phyloP scores from a whole-genome alignment of 2,113 vertebrate species.

The Paradoxurus hermaphroditus region DNA sequence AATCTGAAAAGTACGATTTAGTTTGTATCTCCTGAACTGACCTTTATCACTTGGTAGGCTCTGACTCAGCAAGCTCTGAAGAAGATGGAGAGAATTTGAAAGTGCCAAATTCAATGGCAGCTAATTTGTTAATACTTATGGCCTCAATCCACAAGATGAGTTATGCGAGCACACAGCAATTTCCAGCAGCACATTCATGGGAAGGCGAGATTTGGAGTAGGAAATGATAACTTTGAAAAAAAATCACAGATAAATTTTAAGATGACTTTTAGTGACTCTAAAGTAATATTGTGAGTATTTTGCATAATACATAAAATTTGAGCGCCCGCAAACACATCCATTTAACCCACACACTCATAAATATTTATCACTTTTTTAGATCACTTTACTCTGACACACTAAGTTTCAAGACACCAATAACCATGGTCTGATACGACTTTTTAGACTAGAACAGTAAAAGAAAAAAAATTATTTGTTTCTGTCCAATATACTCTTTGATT shows the following conservation, averaged over 20 bases:
- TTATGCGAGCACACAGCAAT: constrained; percentile 25
- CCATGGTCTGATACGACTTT: neutral
- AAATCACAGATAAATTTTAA: neutral
- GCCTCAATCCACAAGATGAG: constrained; percentile 1
- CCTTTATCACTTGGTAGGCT: constrained; percentile 45
- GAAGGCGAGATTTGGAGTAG: neutral
- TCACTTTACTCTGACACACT: neutral
- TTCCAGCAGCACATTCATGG: constrained; percentile 26
- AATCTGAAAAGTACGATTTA: constrained; percentile 36
- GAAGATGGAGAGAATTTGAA: constrained; percentile 55
- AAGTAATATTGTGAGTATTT: constrained; percentile 27
- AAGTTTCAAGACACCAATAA: neutral
- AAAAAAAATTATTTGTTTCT: constrained; percentile 34
- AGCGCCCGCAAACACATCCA: neutral
- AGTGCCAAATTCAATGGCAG: constrained; percentile 51
- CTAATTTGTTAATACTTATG: constrained; percentile 72
- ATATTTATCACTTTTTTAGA: constrained; percentile 12
- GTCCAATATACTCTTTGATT: neutral
- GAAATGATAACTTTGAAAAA: constrained; percentile 27
- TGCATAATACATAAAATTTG: neutral
- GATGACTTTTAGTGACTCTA: neutral
- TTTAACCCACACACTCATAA: neutral
- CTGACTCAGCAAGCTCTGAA: constrained; percentile 62
- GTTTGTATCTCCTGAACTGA: neutral
- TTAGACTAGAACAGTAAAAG: constrained; percentile 6